phyloP scores from a whole-genome alignment of 1,140 invertebrate genomes.

The Danaus plexippus region DNA sequence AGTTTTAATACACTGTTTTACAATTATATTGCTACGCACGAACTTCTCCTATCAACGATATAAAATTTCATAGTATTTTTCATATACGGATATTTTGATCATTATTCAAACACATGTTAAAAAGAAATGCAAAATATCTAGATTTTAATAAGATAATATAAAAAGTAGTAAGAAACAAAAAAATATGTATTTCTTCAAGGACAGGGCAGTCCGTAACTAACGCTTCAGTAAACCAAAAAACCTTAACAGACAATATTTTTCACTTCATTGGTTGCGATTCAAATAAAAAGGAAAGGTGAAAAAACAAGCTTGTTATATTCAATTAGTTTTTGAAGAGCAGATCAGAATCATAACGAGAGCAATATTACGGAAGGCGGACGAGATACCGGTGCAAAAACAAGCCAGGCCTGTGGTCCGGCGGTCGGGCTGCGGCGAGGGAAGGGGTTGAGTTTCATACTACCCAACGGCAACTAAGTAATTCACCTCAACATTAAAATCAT shows the following conservation, averaged over 20 bases:
- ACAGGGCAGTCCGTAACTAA: conserved; percentile 2
- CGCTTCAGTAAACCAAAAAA: conserved; percentile 10
- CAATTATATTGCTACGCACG: too few relatives aligned
- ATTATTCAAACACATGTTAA: too few relatives aligned
- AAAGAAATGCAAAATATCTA: background rate
- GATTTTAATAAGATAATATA: background rate
- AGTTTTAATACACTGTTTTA: too few relatives aligned
- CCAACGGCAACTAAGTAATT: conserved; percentile 1
- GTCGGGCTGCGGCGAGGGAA: conserved; percentile 23
- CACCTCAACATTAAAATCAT: conserved; percentile 9
- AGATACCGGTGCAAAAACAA: conserved; percentile 52
- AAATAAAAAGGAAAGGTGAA: conserved; percentile 24
- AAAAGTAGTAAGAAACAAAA: conserved; percentile 1
- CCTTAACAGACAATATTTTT: conserved; percentile 36
- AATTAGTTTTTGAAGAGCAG: conserved; percentile 55
- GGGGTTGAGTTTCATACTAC: conserved; percentile 37
- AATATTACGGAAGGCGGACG: conserved; percentile 35
- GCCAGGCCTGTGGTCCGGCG: conserved; percentile 29
- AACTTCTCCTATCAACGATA: too few relatives aligned
- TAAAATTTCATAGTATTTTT: background rate
- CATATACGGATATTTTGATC: background rate
- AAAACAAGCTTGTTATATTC: conserved; percentile 53
- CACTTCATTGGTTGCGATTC: conserved; percentile 29
- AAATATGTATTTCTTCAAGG: conserved; percentile 6
- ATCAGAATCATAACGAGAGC: conserved; percentile 47